Evolutionary conservation across 2,797 vertebrate species (phyloP).

Genomic region (Leucoraja ocellata): DNA sequence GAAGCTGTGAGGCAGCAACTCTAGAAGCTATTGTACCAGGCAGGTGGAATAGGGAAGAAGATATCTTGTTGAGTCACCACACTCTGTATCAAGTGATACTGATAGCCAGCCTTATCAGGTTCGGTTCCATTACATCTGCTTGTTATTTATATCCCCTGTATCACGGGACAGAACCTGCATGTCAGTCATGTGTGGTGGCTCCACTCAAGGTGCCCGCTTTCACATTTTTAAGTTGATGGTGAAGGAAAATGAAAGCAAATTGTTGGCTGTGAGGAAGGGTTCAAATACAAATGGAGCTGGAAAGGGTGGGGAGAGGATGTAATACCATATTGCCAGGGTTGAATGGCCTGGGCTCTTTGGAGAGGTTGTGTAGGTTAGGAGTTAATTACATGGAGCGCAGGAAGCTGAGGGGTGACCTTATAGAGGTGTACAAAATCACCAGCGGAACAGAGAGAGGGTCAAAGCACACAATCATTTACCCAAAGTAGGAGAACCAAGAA

Average conservation of each 20-base stretch:
- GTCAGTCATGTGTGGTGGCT: not conserved
- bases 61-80: not conserved
- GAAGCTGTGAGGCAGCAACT: no score
- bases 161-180: not conserved
- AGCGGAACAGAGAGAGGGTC: no score
- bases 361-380: no score
- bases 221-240: not conserved
- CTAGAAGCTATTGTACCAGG: no score
- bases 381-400: no score
- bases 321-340: no score
- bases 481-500: no score
- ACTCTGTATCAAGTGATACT: not conserved
- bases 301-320: no score
- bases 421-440: no score
- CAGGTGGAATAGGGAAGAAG: not conserved
- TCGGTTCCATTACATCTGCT: not conserved
- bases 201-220: not conserved
- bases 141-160: conserved; percentile 12
- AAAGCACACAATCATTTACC: no score
- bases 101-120: not conserved
- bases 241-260: not conserved
- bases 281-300: not conserved
- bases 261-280: not conserved
- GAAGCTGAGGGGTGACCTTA: no score
- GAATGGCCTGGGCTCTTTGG: no score